A percentile compares a stretch with the other conserved stretches of the same genome.
phyloP scores from a whole-genome alignment of 2,113 vertebrate species.

The Ptilorrhoa leucosticta region DNA sequence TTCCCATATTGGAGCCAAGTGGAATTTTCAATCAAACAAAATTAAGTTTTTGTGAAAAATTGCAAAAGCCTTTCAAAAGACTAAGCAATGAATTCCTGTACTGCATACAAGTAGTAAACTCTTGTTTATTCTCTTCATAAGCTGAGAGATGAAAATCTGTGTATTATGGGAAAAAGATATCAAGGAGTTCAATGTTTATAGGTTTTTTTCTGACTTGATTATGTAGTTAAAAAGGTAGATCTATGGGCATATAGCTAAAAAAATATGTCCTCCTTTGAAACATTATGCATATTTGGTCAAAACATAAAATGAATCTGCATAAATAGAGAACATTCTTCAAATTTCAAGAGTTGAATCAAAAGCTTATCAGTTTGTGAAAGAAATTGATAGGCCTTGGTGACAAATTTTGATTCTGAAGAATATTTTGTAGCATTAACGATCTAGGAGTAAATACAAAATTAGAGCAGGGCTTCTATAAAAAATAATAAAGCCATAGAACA shows the following conservation, averaged over 20 bases:
- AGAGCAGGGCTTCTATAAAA: neutral
- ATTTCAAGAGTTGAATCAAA: neutral
- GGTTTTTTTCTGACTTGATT: neutral
- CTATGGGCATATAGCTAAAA: neutral
- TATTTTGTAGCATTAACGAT: neutral
- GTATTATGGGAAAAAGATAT: neutral
- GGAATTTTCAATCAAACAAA: neutral
- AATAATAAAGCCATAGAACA: neutral
- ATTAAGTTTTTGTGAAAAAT: neutral
- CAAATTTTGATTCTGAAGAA: neutral
- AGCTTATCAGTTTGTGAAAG: neutral
- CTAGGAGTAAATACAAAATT: conserved; percentile 27
- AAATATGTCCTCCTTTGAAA: neutral
- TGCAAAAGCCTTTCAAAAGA: neutral
- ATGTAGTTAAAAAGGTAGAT: neutral
- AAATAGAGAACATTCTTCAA: neutral
- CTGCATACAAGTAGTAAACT: neutral
- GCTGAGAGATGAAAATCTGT: neutral
- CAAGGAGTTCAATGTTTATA: neutral
- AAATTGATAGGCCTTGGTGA: neutral
- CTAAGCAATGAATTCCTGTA: neutral
- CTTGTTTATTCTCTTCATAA: neutral
- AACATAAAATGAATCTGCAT: neutral
- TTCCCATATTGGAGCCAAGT: neutral
- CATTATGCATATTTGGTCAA: neutral